Conservation (phyloP, 2,797 vertebrate species). For the Microctenopoma stevenorrisi region DNA sequence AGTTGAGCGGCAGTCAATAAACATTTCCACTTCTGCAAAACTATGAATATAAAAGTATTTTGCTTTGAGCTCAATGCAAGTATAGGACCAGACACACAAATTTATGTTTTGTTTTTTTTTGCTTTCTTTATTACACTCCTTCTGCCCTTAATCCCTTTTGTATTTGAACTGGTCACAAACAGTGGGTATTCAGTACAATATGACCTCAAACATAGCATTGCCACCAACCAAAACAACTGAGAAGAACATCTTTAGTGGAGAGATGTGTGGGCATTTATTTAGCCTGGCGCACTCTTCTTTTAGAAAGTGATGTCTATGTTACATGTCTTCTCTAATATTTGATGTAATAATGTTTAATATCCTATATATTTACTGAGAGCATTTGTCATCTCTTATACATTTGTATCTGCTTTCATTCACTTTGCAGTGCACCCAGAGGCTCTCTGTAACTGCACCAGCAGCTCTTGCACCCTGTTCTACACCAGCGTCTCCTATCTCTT, state of each 20-base stretch:
- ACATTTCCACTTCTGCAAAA: neutral
- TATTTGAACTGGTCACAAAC: too few relatives aligned
- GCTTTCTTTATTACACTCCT: too few relatives aligned
- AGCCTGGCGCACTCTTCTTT: neutral
- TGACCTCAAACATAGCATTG: neutral
- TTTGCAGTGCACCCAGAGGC: slow-evolving; percentile 85
- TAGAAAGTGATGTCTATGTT: neutral
- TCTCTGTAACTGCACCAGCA: slow-evolving; percentile 90
- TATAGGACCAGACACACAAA: too few relatives aligned
- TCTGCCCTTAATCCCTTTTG: too few relatives aligned
- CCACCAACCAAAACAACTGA: neutral
- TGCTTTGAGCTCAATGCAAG: neutral
- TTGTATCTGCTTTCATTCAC: slow-evolving; percentile 47
- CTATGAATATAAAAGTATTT: neutral
- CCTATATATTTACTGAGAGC: too few relatives aligned
- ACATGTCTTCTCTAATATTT: neutral
- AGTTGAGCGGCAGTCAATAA: neutral
- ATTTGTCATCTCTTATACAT: slow-evolving; percentile 3
- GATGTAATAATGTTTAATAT: too few relatives aligned
- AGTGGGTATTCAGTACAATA: too few relatives aligned
- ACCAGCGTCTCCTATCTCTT: slow-evolving; percentile 93
- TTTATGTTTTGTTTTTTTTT: too few relatives aligned
- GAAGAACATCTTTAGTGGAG: neutral
- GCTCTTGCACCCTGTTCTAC: slow-evolving; percentile 89
- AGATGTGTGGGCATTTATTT: neutral